A percentile compares a stretch with the other conserved stretches of the same genome.
These are phyloP conservation scores for Schizothorax lantsangensis DNA, from an alignment of 2,797 vertebrate genomes.

Conservation along the genomic window DNA sequence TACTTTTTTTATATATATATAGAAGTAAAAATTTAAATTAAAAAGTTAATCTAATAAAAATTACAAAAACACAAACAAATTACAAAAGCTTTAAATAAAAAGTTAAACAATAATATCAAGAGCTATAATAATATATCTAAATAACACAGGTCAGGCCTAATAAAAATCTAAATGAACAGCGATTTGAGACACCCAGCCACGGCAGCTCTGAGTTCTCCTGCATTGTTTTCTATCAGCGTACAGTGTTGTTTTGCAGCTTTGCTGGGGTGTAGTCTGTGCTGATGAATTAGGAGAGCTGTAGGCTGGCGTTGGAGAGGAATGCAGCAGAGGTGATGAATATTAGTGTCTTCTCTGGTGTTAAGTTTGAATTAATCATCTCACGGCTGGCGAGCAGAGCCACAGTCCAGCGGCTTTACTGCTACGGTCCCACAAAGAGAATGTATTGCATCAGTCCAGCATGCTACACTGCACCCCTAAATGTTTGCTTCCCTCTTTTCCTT, in stretches of 20 bases:
- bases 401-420: conserved; percentile 55
- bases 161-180: background rate
- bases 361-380: conserved; percentile 82
- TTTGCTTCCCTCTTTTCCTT: conserved; percentile 53
- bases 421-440: conserved; percentile 52
- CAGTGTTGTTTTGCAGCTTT: conserved; percentile 56
- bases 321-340: conserved; percentile 64
- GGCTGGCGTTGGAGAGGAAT: conserved; percentile 48
- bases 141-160: background rate
- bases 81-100: background rate
- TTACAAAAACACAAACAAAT: background rate
- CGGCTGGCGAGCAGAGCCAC: conserved; percentile 52
- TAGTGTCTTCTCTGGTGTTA: conserved; percentile 61
- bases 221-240: conserved; percentile 26
- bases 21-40: background rate
- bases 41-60: background rate
- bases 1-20: background rate
- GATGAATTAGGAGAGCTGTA: conserved; percentile 59
- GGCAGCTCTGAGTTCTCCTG: background rate
- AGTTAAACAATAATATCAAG: background rate
- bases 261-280: conserved; percentile 45
- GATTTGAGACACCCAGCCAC: background rate
- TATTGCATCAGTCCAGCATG: conserved; percentile 68
- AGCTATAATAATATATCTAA: background rate
- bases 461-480: conserved; percentile 59